Evolutionary conservation across 2,113 vertebrate species (phyloP).

Genomic region (Pongo abelii): DNA sequence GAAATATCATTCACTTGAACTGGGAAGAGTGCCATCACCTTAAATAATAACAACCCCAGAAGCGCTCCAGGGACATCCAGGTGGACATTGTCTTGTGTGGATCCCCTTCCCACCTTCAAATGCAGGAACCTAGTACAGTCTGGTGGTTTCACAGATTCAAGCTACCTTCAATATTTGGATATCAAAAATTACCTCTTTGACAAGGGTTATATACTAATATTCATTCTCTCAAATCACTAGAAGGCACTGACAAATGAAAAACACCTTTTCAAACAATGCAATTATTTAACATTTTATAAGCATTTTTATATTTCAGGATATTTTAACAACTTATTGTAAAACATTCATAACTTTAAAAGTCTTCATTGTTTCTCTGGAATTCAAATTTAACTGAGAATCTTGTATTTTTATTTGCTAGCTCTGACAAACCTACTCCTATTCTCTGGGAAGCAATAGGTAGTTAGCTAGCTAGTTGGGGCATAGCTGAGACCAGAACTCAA

Average conservation of each 20-base stretch:
- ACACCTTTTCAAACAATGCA: constrained; percentile 10
- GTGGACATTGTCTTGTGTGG: background rate
- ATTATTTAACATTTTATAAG: background rate
- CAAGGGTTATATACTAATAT: background rate
- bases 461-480: background rate
- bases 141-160: background rate
- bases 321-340: constrained; percentile 30
- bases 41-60: background rate
- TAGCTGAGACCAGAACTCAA: background rate
- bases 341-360: background rate
- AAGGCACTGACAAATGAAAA: background rate
- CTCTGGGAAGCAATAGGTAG: background rate
- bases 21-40: background rate
- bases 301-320: constrained; percentile 28
- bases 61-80: background rate
- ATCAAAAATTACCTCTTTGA: background rate
- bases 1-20: background rate
- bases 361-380: constrained; percentile 23
- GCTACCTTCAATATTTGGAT: background rate
- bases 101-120: background rate
- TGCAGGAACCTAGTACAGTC: background rate
- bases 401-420: background rate
- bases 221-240: background rate
- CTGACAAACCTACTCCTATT: background rate
- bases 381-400: background rate